Conservation (phyloP, 2,888 invertebrate species). For the Plebejus argus region DNA sequence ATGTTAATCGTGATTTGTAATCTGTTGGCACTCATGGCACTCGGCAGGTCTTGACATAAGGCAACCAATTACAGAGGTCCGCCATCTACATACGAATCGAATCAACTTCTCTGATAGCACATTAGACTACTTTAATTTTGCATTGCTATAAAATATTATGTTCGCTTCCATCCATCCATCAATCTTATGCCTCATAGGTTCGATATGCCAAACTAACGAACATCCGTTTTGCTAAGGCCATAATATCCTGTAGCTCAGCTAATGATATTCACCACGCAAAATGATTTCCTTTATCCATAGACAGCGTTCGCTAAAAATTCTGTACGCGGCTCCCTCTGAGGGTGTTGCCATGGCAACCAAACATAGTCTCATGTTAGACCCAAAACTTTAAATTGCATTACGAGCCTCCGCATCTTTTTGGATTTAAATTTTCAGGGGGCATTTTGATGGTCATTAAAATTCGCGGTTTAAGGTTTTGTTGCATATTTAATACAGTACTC, state of each 20-base stretch:
- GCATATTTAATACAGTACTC: neutral
- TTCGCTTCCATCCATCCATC: neutral
- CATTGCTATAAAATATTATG: too few species aligned
- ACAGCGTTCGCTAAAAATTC: conserved; percentile 70
- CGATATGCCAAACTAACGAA: conserved; percentile 19
- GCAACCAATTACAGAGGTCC: too few species aligned
- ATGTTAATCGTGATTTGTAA: too few species aligned
- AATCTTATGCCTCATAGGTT: conserved; percentile 9
- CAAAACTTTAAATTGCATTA: conserved; percentile 78
- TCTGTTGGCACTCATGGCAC: too few species aligned
- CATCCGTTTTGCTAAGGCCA: conserved; percentile 27
- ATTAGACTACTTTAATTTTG: too few species aligned
- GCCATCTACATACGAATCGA: too few species aligned
- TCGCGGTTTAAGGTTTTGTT: conserved; percentile 24
- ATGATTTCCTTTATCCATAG: conserved; percentile 72
- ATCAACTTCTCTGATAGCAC: too few species aligned
- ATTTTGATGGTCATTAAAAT: conserved; percentile 12
- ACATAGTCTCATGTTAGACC: conserved; percentile 74
- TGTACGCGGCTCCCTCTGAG: conserved; percentile 54
- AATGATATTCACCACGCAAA: conserved; percentile 79
- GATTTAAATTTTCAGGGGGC: conserved; percentile 52
- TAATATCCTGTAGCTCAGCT: conserved; percentile 48
- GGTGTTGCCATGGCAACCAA: conserved; percentile 75
- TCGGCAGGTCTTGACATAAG: too few species aligned
- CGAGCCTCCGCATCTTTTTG: conserved; percentile 64